Evolutionary conservation across 2,888 invertebrate genomes (phyloP).

Genomic region (Adineta ricciae): DNA sequence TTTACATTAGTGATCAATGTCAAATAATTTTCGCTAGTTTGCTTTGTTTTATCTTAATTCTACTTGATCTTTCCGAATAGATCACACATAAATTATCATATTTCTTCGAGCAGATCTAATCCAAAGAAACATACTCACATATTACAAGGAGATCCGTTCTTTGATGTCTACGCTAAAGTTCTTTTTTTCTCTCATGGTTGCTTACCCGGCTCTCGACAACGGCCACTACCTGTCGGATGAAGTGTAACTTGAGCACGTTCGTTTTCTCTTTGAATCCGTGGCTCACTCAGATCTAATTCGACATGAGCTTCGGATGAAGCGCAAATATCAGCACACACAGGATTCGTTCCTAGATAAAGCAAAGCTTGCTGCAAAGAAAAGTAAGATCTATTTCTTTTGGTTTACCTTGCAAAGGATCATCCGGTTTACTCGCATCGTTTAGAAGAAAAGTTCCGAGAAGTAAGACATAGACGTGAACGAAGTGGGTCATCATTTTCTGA

Average conservation of each 20-base stretch:
- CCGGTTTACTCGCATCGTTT: neutral
- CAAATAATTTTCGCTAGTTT: no score
- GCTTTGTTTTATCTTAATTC: no score
- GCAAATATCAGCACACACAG: slow-evolving; percentile 1
- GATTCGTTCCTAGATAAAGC: neutral
- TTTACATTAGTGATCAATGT: no score
- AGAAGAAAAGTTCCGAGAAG: neutral
- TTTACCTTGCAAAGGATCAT: neutral
- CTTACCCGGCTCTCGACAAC: neutral
- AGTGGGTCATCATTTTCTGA: neutral
- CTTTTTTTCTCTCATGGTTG: neutral
- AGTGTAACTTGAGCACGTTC: neutral
- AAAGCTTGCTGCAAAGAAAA: no score
- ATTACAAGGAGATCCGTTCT: neutral
- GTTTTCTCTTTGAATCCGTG: neutral
- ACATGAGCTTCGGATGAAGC: neutral
- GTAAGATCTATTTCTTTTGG: no score
- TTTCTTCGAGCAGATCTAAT: no score
- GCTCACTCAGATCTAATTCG: slow-evolving; percentile 17
- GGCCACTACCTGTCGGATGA: neutral
- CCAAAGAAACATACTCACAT: neutral
- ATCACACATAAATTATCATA: no score
- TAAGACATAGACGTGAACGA: neutral
- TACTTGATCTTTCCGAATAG: no score
- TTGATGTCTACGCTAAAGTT: neutral